A percentile compares a stretch with the other conserved stretches of the same genome.
Conservation (phyloP, 2,888 invertebrate species). For the Barypeithes pellucidus region DNA sequence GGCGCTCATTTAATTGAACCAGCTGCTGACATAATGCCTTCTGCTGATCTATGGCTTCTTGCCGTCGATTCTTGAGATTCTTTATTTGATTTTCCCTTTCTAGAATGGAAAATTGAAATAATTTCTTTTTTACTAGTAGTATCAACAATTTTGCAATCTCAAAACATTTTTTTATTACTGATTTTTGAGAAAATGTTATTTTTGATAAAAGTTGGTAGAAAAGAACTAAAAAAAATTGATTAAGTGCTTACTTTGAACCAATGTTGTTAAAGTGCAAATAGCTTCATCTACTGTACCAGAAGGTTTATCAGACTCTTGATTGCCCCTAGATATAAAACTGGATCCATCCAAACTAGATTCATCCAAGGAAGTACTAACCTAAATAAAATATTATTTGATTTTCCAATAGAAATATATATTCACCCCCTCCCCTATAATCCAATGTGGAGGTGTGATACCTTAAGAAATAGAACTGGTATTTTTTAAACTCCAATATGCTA, state of each 20-base stretch:
- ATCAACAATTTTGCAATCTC: too few relatives aligned
- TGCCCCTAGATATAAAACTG: constrained; percentile 49
- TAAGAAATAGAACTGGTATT: too few relatives aligned
- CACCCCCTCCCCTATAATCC: too few relatives aligned
- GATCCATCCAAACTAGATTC: constrained; percentile 69
- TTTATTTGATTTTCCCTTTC: constrained; percentile 69
- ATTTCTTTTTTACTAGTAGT: too few relatives aligned
- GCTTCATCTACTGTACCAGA: constrained; percentile 64
- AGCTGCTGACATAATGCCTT: constrained; percentile 65
- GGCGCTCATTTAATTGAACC: constrained; percentile 64
- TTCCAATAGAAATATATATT: too few relatives aligned
- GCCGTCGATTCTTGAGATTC: constrained; percentile 63
- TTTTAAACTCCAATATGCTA: too few relatives aligned
- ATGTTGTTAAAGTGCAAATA: constrained; percentile 65
- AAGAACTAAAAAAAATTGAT: neutral
- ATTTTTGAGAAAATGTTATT: too few relatives aligned
- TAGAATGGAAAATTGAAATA: constrained; percentile 60
- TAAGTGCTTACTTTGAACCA: constrained; percentile 65
- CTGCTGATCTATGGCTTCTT: constrained; percentile 64
- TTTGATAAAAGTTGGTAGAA: too few relatives aligned
- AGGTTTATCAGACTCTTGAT: constrained; percentile 34
- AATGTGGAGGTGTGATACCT: too few relatives aligned
- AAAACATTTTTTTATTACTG: neutral
- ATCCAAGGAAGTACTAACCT: constrained; percentile 66
- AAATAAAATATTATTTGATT: too few relatives aligned